Conservation (phyloP, 2,888 invertebrate species). For the Drosophila gaucha region DNA sequence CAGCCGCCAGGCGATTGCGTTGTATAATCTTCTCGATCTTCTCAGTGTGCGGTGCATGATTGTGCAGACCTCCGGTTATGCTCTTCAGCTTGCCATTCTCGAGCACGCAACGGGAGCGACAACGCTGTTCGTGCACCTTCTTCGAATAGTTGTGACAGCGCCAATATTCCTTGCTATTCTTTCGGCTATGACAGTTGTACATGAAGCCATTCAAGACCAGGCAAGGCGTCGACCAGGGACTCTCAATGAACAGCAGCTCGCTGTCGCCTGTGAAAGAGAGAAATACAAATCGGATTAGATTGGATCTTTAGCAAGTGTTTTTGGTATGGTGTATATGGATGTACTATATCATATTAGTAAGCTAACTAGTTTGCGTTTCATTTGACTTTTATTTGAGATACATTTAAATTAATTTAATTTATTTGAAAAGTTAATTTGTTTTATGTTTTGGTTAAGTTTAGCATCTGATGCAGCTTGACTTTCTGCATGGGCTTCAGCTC, state of each 20-base stretch:
- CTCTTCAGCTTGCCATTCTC: slow-evolving; percentile 83
- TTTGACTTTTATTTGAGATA: slow-evolving; percentile 37
- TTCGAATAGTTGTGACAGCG: slow-evolving; percentile 85
- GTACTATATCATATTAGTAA: slow-evolving; percentile 19
- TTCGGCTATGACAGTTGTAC: slow-evolving; percentile 85
- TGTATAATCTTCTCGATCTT: slow-evolving; percentile 84
- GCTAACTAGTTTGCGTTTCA: slow-evolving; percentile 16
- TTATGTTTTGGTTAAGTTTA: slow-evolving; percentile 15
- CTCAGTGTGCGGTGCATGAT: slow-evolving; percentile 84
- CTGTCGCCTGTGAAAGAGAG: slow-evolving; percentile 42
- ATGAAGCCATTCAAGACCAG: slow-evolving; percentile 83
- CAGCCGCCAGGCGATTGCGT: slow-evolving; percentile 76
- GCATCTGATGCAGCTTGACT: slow-evolving; percentile 37
- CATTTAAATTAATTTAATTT: slow-evolving; percentile 13
- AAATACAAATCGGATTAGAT: background rate
- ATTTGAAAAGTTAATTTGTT: slow-evolving; percentile 2
- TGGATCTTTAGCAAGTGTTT: background rate
- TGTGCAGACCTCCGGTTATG: slow-evolving; percentile 83
- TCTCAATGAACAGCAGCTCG: slow-evolving; percentile 83
- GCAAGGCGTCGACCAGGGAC: slow-evolving; percentile 85
- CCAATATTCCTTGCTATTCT: slow-evolving; percentile 84
- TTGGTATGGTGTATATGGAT: background rate
- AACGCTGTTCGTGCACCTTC: slow-evolving; percentile 81
- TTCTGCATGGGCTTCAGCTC: slow-evolving; percentile 41
- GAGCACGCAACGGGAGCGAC: slow-evolving; percentile 84